A percentile compares a stretch with the other conserved stretches of the same genome.
These are phyloP conservation scores for Lypha dubia DNA, from an alignment of 2,888 invertebrate species.

Conservation along the genomic window DNA sequence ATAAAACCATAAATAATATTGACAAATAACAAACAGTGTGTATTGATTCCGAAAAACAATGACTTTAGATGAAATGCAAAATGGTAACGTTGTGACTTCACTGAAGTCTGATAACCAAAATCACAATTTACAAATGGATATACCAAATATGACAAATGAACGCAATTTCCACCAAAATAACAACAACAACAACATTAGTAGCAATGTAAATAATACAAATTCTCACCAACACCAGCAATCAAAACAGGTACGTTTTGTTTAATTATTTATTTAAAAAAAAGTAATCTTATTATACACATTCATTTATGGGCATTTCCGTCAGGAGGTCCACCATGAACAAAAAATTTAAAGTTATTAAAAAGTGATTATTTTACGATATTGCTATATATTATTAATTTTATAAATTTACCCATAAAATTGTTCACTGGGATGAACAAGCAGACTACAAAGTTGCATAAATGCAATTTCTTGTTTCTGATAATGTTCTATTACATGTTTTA, in stretches of 20 bases:
- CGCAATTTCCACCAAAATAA: slow-evolving; percentile 56
- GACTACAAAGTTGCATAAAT: no score
- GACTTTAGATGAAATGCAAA: slow-evolving; percentile 78
- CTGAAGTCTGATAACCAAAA: slow-evolving; percentile 49
- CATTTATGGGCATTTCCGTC: no score
- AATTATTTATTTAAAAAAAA: not conserved
- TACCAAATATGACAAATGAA: slow-evolving; percentile 61
- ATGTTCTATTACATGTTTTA: no score
- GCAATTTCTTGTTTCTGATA: no score
- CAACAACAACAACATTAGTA: slow-evolving; percentile 60
- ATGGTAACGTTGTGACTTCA: slow-evolving; percentile 74
- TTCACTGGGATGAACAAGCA: no score
- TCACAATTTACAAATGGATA: slow-evolving; percentile 63
- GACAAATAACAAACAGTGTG: slow-evolving; percentile 13
- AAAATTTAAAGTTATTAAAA: no score
- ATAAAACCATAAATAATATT: not conserved
- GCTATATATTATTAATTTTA: no score
- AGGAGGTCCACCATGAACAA: no score
- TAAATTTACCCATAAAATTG: no score
- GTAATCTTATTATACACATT: not conserved
- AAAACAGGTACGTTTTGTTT: slow-evolving; percentile 53
- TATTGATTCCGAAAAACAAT: slow-evolving; percentile 68
- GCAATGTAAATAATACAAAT: slow-evolving; percentile 45
- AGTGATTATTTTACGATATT: no score
- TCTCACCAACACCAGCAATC: slow-evolving; percentile 27